Base-by-base conservation (phyloP, 2,113 vertebrate genomes). In the Hemichromis elongatus region DNA sequence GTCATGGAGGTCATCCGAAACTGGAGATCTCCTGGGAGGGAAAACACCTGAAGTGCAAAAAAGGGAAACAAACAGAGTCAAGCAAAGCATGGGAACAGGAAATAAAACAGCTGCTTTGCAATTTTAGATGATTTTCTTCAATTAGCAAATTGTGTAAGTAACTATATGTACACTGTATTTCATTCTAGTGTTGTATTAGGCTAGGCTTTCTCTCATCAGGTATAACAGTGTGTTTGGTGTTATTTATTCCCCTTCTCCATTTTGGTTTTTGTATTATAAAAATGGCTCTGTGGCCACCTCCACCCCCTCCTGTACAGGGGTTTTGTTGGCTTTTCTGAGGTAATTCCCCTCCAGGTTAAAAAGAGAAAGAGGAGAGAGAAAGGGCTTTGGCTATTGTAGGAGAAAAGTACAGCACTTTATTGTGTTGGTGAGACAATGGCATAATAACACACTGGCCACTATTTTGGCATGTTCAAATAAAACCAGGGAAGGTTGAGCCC, bases 21-120 rank as follows among this genome's bases (percentile, higher is more conserved):
- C 92, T 98, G 98, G 94, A 99, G 95, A 86, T 99, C 98, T 91
- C 97, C 95, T 88, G 98, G 97, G 96, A 96, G 98, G 95, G 95
- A 85, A 95, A 98, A 99, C 92, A 99, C 98, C 98, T 99, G 95
- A 40, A 94, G 94, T 52, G 89, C 93, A 94, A 90, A 96, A 61
- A 37, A 63, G 33, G 94, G 19, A 92, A 78, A 87, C 52, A 92
- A 78, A 87, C 52, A 78, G 89, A 56, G 77, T 80, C 82, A 87
- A 37, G 53, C 56, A 26, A 82, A 59, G 28, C 11, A 21, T 33
- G 33, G n/a, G 45, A 53, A 84, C 47, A 63, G 12, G 42, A 86
- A 33, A 26, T 10, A 35, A 33, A 80, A 75, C 52, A 75, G 8
- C 40, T 30, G 18, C 21, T 82, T 79, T 83, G 45, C 9, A 30